Evolutionary conservation across 2,113 vertebrate species (phyloP), one percentile per base, ranked within the genome.

Genomic region (Numenius arquata): DNA sequence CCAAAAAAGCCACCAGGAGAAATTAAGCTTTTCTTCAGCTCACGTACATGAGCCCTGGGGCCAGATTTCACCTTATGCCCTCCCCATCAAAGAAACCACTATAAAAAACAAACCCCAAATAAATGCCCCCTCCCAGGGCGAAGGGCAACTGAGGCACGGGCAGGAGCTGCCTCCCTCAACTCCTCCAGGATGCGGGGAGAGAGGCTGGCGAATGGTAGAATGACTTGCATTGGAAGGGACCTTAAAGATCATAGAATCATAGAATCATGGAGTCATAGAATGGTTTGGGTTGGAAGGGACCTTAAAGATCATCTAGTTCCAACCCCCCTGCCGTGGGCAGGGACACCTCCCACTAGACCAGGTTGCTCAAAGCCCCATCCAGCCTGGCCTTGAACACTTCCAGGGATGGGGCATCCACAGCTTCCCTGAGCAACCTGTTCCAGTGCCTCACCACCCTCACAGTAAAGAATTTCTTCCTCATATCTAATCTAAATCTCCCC

Each of bases 131-230:
- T 65, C 40, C 48, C 40, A 56, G 11, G 8, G 40, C 11, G 48
- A 52, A 77, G 90, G 53, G 78, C 94, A 96, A 94, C 71, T 68
- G 88, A 95, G 94, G 81, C 85, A 85, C 30, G 1, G 47, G 27
- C 30, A 53, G 15, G 41, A 79, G 27, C 45, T 70, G 43, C 40
- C 16, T 41, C 25, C 26, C 43, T 53, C 29, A 2, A 4, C 22
- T 43, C 50, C 38, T 45, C 23, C 11, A 0, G 40, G 43, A 23
- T 20, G 67, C 32, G 5, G 19, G 8, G 19, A 36, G 5, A 9
- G 6, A 4, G 17, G 3, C 45, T 19, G 30, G 16, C 2, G 8
- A 85, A 13, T 3, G n/a, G 25, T 11, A 62, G 59, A 62, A 62
- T 12, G 36, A 9, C 27, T 26, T 8, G 23, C 15, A 26, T 17